These are phyloP conservation scores for Phrynocephalus forsythii DNA, from an alignment of 2,797 vertebrate genomes.

Conservation along the genomic window DNA sequence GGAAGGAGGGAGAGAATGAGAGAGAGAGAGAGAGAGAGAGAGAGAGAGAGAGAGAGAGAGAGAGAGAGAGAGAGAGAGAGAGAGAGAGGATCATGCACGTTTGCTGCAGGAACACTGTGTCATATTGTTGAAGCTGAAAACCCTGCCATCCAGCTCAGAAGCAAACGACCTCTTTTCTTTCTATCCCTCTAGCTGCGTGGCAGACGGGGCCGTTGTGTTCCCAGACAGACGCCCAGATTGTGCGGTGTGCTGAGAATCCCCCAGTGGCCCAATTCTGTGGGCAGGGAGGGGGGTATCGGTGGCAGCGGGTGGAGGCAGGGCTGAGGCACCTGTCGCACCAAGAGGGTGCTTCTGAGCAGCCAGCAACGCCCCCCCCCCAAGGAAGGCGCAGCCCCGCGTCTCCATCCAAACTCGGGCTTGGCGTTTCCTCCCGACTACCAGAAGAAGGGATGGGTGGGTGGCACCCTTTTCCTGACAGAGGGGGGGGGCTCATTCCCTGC, in stretches of 20 bases:
- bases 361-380: too few relatives aligned
- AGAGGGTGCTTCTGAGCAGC: neutral
- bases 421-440: neutral
- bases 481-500: neutral
- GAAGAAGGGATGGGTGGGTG: accelerated
- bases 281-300: neutral
- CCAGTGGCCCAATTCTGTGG: neutral
- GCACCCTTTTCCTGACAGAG: too few relatives aligned
- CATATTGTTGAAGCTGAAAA: too few relatives aligned
- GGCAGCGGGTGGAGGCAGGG: too few relatives aligned
- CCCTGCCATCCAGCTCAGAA: neutral
- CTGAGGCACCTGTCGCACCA: neutral
- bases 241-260: neutral
- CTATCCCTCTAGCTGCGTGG: neutral
- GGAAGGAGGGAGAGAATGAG: too few relatives aligned
- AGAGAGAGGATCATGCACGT: too few relatives aligned
- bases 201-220: neutral
- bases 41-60: too few relatives aligned
- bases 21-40: too few relatives aligned
- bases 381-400: accelerated
- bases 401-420: neutral
- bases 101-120: too few relatives aligned
- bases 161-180: neutral
- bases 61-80: too few relatives aligned
- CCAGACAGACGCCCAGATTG: neutral